Evolutionary conservation across 1,140 invertebrate species (phyloP).

Genomic region (Zaprionus vittiger): DNA sequence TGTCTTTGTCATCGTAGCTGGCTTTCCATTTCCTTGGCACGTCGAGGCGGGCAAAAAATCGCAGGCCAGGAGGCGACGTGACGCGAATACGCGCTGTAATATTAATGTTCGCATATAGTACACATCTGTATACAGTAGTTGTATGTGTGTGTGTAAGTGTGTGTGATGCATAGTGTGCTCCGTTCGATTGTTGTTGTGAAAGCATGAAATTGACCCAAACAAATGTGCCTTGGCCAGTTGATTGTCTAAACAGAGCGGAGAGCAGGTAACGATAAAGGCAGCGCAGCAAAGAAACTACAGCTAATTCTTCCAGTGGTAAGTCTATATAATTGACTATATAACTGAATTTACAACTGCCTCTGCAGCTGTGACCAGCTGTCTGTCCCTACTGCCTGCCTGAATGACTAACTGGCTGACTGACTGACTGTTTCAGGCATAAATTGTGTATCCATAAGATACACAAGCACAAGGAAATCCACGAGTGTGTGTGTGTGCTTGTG

Average conservation of each 20-base stretch:
- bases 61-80: not conserved
- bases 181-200: conserved; percentile 17
- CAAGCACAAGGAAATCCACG: conserved; percentile 26
- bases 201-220: conserved; percentile 41
- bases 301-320: conserved; percentile 62
- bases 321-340: conserved; percentile 8
- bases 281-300: conserved; percentile 13
- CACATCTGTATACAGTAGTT: not conserved
- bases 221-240: conserved; percentile 36
- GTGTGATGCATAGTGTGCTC: not conserved
- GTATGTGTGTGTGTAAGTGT: conserved; percentile 22
- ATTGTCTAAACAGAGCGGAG: conserved; percentile 25
- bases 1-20: conserved; percentile 61
- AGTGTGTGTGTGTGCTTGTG: conserved; percentile 18
- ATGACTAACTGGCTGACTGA: conserved; percentile 31
- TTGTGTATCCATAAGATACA: conserved; percentile 80
- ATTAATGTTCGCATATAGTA: not conserved
- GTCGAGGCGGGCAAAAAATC: conserved; percentile 61
- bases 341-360: not conserved
- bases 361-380: conserved; percentile 2
- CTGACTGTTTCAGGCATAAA: conserved; percentile 66
- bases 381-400: not conserved
- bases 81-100: conserved; percentile 2
- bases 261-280: not conserved
- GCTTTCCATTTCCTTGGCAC: conserved; percentile 70